Evolutionary conservation across 2,797 vertebrate species (phyloP).

Genomic region (Enteromius radiatus): DNA sequence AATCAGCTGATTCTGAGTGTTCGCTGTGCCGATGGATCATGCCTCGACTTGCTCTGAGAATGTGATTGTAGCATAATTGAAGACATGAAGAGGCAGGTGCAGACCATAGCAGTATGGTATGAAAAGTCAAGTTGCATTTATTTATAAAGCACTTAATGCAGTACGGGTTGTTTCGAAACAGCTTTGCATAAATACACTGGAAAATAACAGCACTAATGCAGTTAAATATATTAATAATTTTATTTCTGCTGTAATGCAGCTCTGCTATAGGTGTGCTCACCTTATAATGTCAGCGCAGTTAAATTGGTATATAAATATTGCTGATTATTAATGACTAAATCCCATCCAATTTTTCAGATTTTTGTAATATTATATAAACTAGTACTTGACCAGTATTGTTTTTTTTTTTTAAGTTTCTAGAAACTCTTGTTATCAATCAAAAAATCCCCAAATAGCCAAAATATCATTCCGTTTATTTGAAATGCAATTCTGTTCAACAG

Average conservation of each 20-base stretch:
- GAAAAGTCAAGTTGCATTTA: not conserved
- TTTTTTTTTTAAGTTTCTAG: not conserved
- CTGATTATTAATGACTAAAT: not conserved
- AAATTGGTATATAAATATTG: not conserved
- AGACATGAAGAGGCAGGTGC: conserved; percentile 31
- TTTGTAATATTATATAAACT: not conserved
- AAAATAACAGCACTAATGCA: not conserved
- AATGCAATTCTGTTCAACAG: not conserved
- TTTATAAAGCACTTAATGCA: not conserved
- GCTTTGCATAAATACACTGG: not conserved
- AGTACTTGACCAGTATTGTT: not conserved
- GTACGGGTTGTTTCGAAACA: not conserved
- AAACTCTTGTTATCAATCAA: not conserved
- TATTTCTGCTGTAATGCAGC: not conserved
- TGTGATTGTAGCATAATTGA: not conserved
- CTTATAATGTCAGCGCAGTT: not conserved
- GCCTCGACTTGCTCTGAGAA: conserved; percentile 12
- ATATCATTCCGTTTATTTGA: not conserved
- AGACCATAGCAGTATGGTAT: not conserved
- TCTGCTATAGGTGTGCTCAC: not conserved
- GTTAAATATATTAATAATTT: not conserved
- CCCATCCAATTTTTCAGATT: not conserved
- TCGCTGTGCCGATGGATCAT: not conserved
- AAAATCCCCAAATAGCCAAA: not conserved
- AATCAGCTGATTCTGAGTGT: conserved; percentile 36